Percentiles rank a stretch among this genome's conserved stretches.
Evolutionary conservation across 2,797 vertebrate species (phyloP).

Genomic region (Amniataba percoides): DNA sequence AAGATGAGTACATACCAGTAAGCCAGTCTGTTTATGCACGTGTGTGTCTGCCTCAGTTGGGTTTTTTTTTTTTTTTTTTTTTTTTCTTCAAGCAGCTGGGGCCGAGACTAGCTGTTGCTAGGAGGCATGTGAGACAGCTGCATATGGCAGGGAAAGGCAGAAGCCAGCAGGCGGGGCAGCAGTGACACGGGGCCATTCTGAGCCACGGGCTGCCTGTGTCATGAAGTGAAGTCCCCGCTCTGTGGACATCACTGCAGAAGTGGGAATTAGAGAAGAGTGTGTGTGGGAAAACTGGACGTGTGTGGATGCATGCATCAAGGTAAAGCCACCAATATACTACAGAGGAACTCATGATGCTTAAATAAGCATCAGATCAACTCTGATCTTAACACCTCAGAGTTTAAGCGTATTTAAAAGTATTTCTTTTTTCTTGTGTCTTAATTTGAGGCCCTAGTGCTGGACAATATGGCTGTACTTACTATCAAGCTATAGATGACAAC

Average conservation of each 20-base stretch:
- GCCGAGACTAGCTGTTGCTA: slow-evolving; percentile 59
- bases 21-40: slow-evolving; percentile 23
- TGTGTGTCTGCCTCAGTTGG: slow-evolving; percentile 10
- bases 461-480: background rate
- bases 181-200: slow-evolving; percentile 44
- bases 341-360: background rate
- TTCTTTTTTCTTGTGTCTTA: background rate
- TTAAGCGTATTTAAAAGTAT: slow-evolving; percentile 4
- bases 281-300: background rate
- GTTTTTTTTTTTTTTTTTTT: slow-evolving; percentile 42
- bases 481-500: background rate
- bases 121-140: slow-evolving; percentile 59
- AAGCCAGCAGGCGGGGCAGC: slow-evolving; percentile 47
- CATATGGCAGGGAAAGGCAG: slow-evolving; percentile 60
- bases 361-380: background rate
- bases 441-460: background rate
- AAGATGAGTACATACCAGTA: background rate
- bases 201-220: slow-evolving; percentile 34
- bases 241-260: slow-evolving; percentile 7
- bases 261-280: slow-evolving; percentile 14
- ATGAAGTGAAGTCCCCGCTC: slow-evolving; percentile 1
- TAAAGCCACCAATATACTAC: background rate
- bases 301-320: no score
- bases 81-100: slow-evolving; percentile 46
- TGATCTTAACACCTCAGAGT: background rate